These are phyloP conservation scores for Brachyalestes nurse DNA, from an alignment of 2,797 vertebrate genomes.

Conservation along the genomic window DNA sequence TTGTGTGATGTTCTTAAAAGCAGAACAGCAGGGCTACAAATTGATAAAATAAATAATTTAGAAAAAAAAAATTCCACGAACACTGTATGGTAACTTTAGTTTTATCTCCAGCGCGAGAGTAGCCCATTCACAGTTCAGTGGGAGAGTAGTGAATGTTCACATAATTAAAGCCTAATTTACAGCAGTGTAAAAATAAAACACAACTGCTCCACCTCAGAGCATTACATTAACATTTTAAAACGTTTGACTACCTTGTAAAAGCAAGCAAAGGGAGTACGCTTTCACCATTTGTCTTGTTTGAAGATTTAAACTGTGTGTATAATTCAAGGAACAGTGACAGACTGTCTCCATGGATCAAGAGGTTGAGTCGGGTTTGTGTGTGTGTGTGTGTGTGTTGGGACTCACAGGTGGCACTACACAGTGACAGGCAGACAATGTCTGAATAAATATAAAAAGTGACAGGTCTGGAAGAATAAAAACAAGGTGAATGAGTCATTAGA, in stretches of 20 bases:
- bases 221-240: slow-evolving; percentile 52
- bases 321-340: slow-evolving; percentile 22
- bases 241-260: slow-evolving; percentile 48
- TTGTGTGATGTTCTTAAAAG: slow-evolving; percentile 22
- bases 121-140: slow-evolving; percentile 17
- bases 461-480: slow-evolving; percentile 25
- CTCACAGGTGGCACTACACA: slow-evolving; percentile 53
- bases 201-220: slow-evolving; percentile 35
- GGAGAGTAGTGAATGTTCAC: slow-evolving; percentile 32
- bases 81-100: slow-evolving; percentile 24
- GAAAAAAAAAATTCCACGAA: slow-evolving; percentile 30
- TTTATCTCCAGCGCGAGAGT: slow-evolving; percentile 11
- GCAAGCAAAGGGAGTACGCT: neutral
- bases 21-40: slow-evolving; percentile 27
- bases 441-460: slow-evolving; percentile 67
- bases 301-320: slow-evolving; percentile 34
- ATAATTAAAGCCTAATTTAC: slow-evolving; percentile 53
- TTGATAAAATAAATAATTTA: slow-evolving; percentile 34
- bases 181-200: slow-evolving; percentile 51
- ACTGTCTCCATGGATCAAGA: slow-evolving; percentile 26
- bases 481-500: slow-evolving; percentile 41
- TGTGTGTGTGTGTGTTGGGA: slow-evolving; percentile 13
- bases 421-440: slow-evolving; percentile 78
- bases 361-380: slow-evolving; percentile 1
- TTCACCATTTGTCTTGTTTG: slow-evolving; percentile 39